These are phyloP conservation scores for Hemibagrus wyckioides DNA, from an alignment of 2,113 vertebrate species.

Conservation along the genomic window DNA sequence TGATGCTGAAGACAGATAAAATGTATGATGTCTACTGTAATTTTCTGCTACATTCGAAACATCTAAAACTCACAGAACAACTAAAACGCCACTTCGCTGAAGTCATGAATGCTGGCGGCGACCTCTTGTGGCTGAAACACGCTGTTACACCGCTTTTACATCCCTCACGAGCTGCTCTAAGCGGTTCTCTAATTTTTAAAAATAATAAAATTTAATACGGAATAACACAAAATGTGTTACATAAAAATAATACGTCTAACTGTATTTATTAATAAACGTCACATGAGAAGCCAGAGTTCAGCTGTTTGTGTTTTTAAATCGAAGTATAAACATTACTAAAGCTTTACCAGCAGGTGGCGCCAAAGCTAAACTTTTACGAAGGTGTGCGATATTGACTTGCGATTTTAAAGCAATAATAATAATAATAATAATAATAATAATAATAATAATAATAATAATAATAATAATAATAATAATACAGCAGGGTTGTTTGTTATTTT, in stretches of 20 bases:
- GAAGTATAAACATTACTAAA: neutral
- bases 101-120: neutral
- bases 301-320: neutral
- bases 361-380: neutral
- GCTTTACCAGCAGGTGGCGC: neutral
- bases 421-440: too few relatives aligned
- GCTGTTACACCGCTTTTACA: neutral
- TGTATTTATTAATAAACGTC: neutral
- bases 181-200: neutral
- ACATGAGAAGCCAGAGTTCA: neutral
- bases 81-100: neutral
- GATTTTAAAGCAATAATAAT: neutral
- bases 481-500: neutral
- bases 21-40: neutral
- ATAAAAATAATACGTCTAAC: too few relatives aligned
- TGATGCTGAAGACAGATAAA: neutral
- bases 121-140: neutral
- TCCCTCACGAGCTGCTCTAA: neutral
- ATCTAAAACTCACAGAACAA: neutral
- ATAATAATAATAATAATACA: neutral
- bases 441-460: too few relatives aligned
- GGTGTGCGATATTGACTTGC: neutral
- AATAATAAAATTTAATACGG: neutral
- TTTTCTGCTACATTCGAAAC: neutral
- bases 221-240: neutral